A percentile compares a stretch with the other conserved stretches of the same genome.
Conservation (phyloP, 2,888 invertebrate species). For the Colletes collaris region DNA sequence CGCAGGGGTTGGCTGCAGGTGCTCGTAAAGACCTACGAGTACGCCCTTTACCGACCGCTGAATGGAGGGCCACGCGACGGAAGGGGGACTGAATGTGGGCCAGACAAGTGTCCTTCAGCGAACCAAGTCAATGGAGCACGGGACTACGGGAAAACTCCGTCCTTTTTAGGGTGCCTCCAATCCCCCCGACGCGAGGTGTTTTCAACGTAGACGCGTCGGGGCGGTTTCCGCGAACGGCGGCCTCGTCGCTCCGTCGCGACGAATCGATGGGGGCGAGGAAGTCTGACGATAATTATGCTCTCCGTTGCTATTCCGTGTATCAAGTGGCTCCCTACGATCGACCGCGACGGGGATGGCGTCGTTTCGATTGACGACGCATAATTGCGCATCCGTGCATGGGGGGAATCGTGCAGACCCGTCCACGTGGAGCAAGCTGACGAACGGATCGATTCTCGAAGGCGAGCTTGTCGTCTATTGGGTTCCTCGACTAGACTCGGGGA, state of each 20-base stretch:
- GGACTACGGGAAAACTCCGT: background rate
- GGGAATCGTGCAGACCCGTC: conserved; percentile 18
- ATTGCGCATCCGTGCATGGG: conserved; percentile 54
- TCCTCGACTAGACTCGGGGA: too few species aligned
- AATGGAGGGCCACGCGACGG: conserved; percentile 67
- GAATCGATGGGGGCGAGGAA: conserved; percentile 31
- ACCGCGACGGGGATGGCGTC: conserved; percentile 40
- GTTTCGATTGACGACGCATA: conserved; percentile 45
- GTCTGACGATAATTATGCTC: conserved; percentile 54
- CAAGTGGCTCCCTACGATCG: conserved; percentile 48
- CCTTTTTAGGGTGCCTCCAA: conserved; percentile 10
- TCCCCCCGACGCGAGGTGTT: background rate
- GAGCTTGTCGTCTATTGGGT: background rate
- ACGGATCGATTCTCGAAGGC: conserved; percentile 30
- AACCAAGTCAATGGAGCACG: conserved; percentile 73
- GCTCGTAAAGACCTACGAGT: conserved; percentile 43
- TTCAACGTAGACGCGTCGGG: background rate
- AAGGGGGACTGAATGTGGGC: conserved; percentile 68
- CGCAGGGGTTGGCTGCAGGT: conserved; percentile 38
- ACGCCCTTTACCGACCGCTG: conserved; percentile 60
- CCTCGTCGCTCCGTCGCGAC: conserved; percentile 9
- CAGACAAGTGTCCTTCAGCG: conserved; percentile 72
- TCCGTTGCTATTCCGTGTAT: conserved; percentile 25
- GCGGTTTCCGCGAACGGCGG: conserved; percentile 1
- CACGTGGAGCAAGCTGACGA: conserved; percentile 37